Evolutionary conservation across 1,140 invertebrate genomes (phyloP).

Genomic region (Zaprionus camerounensis): DNA sequence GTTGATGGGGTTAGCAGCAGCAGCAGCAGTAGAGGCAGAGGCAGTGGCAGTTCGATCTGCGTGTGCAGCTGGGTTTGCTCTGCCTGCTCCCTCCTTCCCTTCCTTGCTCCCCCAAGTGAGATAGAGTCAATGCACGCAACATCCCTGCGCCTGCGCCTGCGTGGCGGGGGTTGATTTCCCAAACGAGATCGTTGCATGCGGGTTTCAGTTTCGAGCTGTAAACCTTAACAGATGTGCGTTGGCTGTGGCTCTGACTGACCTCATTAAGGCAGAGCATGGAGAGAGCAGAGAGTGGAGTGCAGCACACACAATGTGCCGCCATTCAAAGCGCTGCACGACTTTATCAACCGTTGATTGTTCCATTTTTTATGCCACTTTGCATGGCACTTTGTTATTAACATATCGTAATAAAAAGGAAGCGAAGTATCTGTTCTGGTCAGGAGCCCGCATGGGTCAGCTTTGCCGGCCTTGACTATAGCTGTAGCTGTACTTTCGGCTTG

Average conservation of each 20-base stretch:
- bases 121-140: constrained; percentile 45
- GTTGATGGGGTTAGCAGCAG: constrained; percentile 10
- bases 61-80: constrained; percentile 41
- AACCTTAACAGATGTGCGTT: constrained; percentile 72
- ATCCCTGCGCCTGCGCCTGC: constrained; percentile 39
- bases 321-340: constrained; percentile 33
- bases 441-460: constrained; percentile 33
- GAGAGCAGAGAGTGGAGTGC: not conserved
- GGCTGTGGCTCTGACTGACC: constrained; percentile 60
- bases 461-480: constrained; percentile 9
- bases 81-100: not conserved
- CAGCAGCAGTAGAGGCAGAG: constrained; percentile 5
- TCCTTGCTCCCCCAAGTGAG: not conserved
- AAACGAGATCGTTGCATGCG: constrained; percentile 70
- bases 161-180: constrained; percentile 71
- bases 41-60: constrained; percentile 13
- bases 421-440: constrained; percentile 42
- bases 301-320: constrained; percentile 42
- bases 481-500: constrained; percentile 43
- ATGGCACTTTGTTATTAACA: constrained; percentile 32
- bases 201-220: constrained; percentile 42
- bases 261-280: constrained; percentile 58
- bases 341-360: constrained; percentile 42
- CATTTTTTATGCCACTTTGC: constrained; percentile 38
- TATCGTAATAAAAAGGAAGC: constrained; percentile 10